Base-by-base conservation (phyloP, 2,888 invertebrate species). In the Hemistola chrysoprasaria region DNA sequence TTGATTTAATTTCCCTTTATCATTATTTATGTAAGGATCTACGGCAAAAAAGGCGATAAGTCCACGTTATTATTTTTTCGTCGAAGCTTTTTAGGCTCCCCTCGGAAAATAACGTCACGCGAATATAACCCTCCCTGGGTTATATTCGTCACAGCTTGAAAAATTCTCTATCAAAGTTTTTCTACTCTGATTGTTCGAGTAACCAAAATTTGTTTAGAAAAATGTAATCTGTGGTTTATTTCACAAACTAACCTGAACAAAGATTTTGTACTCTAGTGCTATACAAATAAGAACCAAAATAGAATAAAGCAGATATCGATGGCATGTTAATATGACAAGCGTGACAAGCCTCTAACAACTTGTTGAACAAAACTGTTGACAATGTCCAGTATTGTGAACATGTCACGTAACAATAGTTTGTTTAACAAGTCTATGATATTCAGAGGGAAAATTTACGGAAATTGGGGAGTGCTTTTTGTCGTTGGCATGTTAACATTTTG, bases 1-100 rank as follows among this genome's bases (percentile, higher is more conserved):
- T 86, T 86, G 87, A 88, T 88, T 87, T 88, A 88, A 88, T 87
- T 88, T 86, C 81, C 78, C 71, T 88, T 88, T 87, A 88, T 87
- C 84, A 86, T 88, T 88, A 88, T 88, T 88, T 87, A 88, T 88
- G 88, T 79, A 85, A 77, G 78, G 69, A 73, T 71, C 72, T 75
- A 62, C 68, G 70, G 78, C 67, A 77, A 76, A 59, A 66, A 78
- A 84, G 78, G 77, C 83, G 83, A 78, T 85, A 84, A 87, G 83
- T 69, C 78, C 55, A 67, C 64, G 73, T 77, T 85, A 78, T 84
- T 83, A 72, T 81, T 78, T 72, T 86, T 78, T 76, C 68, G 55
- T 47, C 50, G 57, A 53, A 47, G 63, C 59, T 64, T 68, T 71
- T 70, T 65, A 51, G 46, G 44, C 54, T 59, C 78, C 83, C 80